Evolutionary conservation across 2,113 vertebrate genomes (phyloP).

Genomic region (Pimephales promelas): DNA sequence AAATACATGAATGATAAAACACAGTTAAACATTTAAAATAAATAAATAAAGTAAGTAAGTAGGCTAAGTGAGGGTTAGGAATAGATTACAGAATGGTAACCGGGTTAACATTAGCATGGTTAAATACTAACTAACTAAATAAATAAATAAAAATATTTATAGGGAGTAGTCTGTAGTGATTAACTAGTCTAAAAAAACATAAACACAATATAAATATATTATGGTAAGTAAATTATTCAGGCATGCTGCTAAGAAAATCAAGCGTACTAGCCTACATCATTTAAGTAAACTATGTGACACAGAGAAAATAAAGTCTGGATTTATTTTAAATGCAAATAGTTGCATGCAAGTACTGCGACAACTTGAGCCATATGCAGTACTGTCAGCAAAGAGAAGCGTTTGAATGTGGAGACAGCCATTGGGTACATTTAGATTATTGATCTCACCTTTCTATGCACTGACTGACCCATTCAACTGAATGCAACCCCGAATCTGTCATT

Average conservation of each 20-base stretch:
- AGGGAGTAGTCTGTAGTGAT: neutral
- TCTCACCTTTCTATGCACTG: neutral
- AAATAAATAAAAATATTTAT: neutral
- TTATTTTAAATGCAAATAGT: neutral
- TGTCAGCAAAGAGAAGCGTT: neutral
- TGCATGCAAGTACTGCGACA: conserved; percentile 22
- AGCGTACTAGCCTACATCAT: too few species aligned
- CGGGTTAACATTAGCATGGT: too few species aligned
- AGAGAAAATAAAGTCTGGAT: neutral
- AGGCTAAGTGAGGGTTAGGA: neutral
- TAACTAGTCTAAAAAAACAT: neutral
- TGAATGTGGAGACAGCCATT: neutral
- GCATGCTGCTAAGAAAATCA: too few species aligned
- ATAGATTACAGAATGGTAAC: too few species aligned
- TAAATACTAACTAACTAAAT: too few species aligned
- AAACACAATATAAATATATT: too few species aligned
- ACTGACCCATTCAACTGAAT: neutral
- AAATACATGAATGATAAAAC: neutral
- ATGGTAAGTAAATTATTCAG: too few species aligned
- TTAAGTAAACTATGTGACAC: neutral
- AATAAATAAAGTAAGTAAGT: neutral
- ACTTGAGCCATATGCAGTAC: conserved; percentile 21
- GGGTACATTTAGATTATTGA: neutral
- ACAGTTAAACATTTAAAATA: neutral
- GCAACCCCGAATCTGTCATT: neutral